phyloP scores from a whole-genome alignment of 35 echinoderm and acorn worm genomes.

The Acanthaster planci region DNA sequence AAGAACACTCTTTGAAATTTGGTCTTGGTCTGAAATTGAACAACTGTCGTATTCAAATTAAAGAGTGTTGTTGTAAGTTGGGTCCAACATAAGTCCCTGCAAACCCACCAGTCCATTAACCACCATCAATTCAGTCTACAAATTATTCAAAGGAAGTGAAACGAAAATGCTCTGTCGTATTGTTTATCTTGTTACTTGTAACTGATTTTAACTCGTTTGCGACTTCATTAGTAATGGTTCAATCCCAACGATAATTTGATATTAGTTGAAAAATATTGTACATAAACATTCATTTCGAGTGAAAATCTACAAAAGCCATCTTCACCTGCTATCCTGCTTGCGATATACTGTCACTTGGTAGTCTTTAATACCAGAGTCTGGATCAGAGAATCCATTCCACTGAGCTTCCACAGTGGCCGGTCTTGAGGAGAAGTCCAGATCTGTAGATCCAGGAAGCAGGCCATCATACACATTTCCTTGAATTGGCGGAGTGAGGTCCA shows the following conservation, averaged over 20 bases:
- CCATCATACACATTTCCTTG: constrained; percentile 43
- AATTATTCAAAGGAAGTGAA: neutral
- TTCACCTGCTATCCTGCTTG: neutral
- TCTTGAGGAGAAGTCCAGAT: constrained; percentile 41
- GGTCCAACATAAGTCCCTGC: too few species aligned
- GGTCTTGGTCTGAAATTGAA: too few species aligned
- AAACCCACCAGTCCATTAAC: too few species aligned
- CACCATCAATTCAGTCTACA: neutral
- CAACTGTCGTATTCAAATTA: too few species aligned
- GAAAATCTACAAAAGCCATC: neutral
- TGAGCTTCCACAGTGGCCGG: constrained; percentile 43
- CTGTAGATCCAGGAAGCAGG: neutral
- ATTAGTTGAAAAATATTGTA: neutral
- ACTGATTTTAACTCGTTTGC: neutral
- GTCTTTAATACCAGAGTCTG: constrained; percentile 43
- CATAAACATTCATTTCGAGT: neutral
- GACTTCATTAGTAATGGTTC: neutral
- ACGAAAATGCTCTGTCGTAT: neutral
- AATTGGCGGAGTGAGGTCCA: constrained; percentile 47
- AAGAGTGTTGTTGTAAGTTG: too few species aligned
- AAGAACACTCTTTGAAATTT: too few species aligned
- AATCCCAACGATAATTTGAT: neutral
- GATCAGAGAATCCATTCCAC: constrained; percentile 48
- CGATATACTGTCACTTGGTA: constrained; percentile 26
- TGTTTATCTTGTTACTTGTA: neutral